Evolutionary conservation across 2,113 vertebrate genomes (phyloP).

Genomic region (Percina caprodes): DNA sequence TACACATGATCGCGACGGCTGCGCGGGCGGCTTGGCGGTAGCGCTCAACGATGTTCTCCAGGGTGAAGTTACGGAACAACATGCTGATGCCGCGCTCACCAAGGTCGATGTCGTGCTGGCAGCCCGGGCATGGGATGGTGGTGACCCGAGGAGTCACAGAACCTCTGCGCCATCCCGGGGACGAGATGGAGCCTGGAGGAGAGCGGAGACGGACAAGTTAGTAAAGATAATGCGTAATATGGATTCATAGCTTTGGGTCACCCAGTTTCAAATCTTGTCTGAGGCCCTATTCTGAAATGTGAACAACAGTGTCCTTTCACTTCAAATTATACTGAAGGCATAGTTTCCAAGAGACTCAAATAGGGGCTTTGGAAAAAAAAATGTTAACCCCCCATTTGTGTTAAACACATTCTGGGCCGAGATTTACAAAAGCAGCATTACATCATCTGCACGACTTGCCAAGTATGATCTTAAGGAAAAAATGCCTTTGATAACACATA

Average conservation of each 20-base stretch:
- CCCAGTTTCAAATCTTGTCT: conserved; percentile 51
- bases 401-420: conserved; percentile 18
- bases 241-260: not conserved
- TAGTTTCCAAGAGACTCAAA: conserved; percentile 33
- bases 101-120: conserved; percentile 93
- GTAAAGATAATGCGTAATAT: conserved; percentile 14
- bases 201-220: conserved; percentile 51
- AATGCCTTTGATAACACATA: conserved; percentile 37
- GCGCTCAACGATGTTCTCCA: conserved; percentile 97
- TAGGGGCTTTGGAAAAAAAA: conserved; percentile 15
- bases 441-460: conserved; percentile 35
- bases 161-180: conserved; percentile 91
- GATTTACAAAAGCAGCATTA: conserved; percentile 46
- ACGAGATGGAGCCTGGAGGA: conserved; percentile 83
- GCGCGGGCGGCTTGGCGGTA: conserved; percentile 95
- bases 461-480: conserved; percentile 45
- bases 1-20: conserved; percentile 95
- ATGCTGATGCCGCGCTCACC: conserved; percentile 97
- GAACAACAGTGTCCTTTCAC: conserved; percentile 26
- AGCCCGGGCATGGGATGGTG: conserved; percentile 92
- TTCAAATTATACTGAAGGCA: conserved; percentile 19
- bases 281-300: conserved; percentile 61
- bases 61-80: conserved; percentile 95
- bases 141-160: conserved; percentile 91
- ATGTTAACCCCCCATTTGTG: conserved; percentile 28